These are phyloP conservation scores for Leptinotarsa defecta DNA, from an alignment of 1,140 invertebrate genomes.

Conservation along the genomic window DNA sequence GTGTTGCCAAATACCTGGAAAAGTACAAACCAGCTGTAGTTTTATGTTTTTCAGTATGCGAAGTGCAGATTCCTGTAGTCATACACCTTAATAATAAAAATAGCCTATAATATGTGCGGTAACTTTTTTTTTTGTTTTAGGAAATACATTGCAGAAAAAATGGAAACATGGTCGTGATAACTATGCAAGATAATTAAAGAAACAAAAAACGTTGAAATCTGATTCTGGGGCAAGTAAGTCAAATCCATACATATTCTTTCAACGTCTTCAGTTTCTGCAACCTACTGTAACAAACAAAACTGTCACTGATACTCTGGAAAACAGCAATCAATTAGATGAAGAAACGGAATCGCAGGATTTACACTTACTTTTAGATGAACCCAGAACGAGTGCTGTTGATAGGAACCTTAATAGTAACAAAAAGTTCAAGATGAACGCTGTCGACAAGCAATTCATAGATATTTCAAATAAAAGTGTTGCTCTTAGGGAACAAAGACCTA, in stretches of 20 bases:
- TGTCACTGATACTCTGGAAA: neutral
- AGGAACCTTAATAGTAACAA: neutral
- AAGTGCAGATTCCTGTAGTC: no score
- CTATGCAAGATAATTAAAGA: no score
- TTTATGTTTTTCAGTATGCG: no score
- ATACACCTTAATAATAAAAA: no score
- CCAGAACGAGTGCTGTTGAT: neutral
- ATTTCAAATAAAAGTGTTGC: neutral
- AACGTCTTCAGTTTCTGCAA: neutral
- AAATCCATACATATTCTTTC: neutral
- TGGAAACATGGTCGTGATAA: no score
- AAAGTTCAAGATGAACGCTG: neutral
- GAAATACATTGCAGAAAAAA: no score
- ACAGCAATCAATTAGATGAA: neutral
- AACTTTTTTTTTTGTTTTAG: no score
- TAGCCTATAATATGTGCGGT: no score
- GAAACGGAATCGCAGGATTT: neutral
- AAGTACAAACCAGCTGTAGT: neutral
- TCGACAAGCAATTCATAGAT: neutral
- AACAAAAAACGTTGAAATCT: no score
- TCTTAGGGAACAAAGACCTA: neutral
- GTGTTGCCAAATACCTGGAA: neutral
- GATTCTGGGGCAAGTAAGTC: neutral
- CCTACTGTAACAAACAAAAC: neutral
- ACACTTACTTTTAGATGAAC: neutral